Percentiles rank a stretch among this genome's conserved stretches.
Conservation (phyloP, 2,797 vertebrate genomes). For the Limnodromus scolopaceus region DNA sequence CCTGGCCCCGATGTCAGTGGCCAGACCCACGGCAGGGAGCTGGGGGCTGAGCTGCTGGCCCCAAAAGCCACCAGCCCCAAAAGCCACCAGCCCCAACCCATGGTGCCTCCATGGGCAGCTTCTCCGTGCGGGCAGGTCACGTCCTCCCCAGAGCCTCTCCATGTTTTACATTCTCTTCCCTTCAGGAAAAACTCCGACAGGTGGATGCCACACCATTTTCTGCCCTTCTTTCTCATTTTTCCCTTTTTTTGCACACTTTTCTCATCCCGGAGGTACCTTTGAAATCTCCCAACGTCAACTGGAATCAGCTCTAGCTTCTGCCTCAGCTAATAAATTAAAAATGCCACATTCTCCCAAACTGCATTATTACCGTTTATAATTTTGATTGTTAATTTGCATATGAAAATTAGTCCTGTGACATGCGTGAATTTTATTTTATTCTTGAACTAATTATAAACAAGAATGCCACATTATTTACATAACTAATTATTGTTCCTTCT, state of each 20-base stretch:
- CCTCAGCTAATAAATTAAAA: conserved; percentile 90
- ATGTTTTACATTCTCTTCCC: background rate
- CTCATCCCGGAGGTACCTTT: conserved; percentile 65
- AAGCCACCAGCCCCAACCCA: background rate
- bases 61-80: background rate
- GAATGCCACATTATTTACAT: conserved; percentile 99
- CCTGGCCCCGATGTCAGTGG: accelerated
- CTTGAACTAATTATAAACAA: conserved; percentile 99
- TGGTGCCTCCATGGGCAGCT: background rate
- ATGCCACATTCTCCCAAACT: conserved; percentile 88
- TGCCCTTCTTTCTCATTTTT: background rate
- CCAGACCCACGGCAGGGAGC: background rate
- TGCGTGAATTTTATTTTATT: conserved; percentile 90
- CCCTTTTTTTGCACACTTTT: background rate
- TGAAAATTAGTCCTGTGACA: conserved; percentile 97
- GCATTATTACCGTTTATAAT: conserved; percentile 98
- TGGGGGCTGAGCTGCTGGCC: background rate
- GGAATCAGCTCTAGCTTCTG: conserved; percentile 81
- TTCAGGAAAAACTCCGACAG: background rate
- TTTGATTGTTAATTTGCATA: conserved; percentile 99
- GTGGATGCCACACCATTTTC: background rate
- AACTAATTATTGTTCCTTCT: conserved; percentile 99
- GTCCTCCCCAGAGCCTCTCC: background rate
- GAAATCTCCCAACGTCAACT: conserved; percentile 80
- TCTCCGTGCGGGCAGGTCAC: accelerated